Evolutionary conservation across 2,797 vertebrate genomes (phyloP), one percentile per base, ranked within the genome.

Genomic region (Rhadinocentrus ornatus): DNA sequence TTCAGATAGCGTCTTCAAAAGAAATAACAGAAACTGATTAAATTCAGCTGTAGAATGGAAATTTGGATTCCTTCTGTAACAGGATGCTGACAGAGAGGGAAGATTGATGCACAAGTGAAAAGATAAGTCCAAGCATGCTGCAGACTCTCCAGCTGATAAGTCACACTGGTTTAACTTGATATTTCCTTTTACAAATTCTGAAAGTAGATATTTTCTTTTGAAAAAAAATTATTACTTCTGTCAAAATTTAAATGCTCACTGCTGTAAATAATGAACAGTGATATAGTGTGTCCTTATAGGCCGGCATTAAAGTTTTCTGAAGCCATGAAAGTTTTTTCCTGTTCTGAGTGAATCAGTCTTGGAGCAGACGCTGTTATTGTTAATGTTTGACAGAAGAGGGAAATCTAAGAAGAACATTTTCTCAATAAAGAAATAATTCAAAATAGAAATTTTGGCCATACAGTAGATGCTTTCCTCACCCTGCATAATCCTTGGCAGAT

Each of bases 21-120:
- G 76, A 80, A 91, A 89, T 82, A 88, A 80, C 71, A 65, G 75
- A 73, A 85, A 84, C 63, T 78, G 90, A 91, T 89, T 87, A 80
- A 82, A 85, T 84, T 77, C 75, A 68, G 84, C 82, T 72, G 68
- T 74, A 55, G 77, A 69, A 10, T 71, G 69, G 78, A 81, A 84
- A 87, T 84, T 60, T 57, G 71, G 80, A 81, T 70, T 70, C 60
- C 48, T 66, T 67, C 76, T 85, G 80, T 82, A 71, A 83, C 78
- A 59, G 76, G 80, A 84, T 64, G 77, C 65, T 3, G 26, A 71
- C 75, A 57, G 67, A 58, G 66, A 67, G 66, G 61, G 27, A 44
- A 84, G 88, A 91, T 89, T 86, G 88, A 91, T 88, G 85, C 75
- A 77, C 68, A 84, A 83, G 85, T 77, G 84, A 84, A 81, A 80